Conservation (phyloP, 2,113 vertebrate species). For the Sigmodon hispidus region DNA sequence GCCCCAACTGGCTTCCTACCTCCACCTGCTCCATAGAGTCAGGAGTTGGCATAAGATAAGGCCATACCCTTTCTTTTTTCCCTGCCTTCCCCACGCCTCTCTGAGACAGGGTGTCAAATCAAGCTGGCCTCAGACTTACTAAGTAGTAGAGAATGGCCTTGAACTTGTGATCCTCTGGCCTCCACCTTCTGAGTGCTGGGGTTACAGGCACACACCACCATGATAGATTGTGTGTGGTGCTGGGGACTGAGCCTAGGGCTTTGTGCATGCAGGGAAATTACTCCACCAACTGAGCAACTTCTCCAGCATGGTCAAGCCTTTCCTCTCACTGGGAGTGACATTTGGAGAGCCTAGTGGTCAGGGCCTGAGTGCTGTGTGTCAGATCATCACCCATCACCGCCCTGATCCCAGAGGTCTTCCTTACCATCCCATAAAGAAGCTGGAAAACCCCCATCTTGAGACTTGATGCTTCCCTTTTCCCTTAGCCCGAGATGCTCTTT, state of each 20-base stretch:
- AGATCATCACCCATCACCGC: background rate
- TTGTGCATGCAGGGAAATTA: too few species aligned
- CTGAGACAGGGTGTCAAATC: background rate
- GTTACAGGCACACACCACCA: background rate
- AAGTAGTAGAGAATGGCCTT: background rate
- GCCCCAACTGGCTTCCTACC: background rate
- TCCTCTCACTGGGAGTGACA: background rate
- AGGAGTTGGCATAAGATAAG: background rate
- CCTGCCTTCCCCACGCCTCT: background rate
- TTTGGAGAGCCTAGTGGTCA: background rate
- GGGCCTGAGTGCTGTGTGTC: background rate
- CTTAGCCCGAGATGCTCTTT: conserved; percentile 43
- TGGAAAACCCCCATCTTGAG: background rate
- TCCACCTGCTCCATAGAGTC: background rate
- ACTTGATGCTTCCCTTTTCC: background rate
- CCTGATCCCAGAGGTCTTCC: background rate
- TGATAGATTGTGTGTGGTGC: background rate
- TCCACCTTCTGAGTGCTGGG: background rate
- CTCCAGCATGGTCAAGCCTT: background rate
- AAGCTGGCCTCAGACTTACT: background rate
- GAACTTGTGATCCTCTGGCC: background rate
- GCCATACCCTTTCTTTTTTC: background rate
- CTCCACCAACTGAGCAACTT: background rate
- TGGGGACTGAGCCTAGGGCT: background rate
- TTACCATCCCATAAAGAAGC: background rate